phyloP scores from a whole-genome alignment of 2,113 vertebrate species.

The Scomber colias region DNA sequence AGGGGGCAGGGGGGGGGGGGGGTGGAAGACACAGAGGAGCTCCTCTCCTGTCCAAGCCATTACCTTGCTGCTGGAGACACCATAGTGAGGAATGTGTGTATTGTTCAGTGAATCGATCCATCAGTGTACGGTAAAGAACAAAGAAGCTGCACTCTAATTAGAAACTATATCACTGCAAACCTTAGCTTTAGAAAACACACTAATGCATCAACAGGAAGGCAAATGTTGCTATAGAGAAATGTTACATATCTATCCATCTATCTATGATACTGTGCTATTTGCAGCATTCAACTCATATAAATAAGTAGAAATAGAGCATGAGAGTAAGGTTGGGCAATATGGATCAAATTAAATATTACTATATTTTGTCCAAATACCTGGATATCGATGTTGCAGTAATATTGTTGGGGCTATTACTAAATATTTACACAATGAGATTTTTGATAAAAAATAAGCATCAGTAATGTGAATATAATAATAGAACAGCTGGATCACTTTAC shows the following conservation, averaged over 20 bases:
- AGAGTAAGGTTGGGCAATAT: too few relatives aligned
- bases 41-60: conserved; percentile 49
- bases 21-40: conserved; percentile 38
- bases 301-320: not conserved
- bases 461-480: too few relatives aligned
- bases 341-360: not conserved
- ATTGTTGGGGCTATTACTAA: too few relatives aligned
- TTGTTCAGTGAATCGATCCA: conserved; percentile 58
- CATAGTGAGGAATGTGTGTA: conserved; percentile 48
- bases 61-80: conserved; percentile 49
- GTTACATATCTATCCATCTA: conserved; percentile 37
- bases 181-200: conserved; percentile 37
- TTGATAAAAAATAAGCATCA: too few relatives aligned
- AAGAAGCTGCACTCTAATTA: conserved; percentile 53
- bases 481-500: too few relatives aligned
- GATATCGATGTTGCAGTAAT: too few relatives aligned
- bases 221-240: conserved; percentile 28
- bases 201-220: conserved; percentile 32
- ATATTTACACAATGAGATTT: too few relatives aligned
- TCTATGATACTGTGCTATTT: conserved; percentile 15
- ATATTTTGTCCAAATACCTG: too few relatives aligned
- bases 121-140: conserved; percentile 39
- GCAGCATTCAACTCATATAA: conserved; percentile 13
- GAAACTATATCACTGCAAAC: conserved; percentile 43
- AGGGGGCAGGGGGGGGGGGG: conserved; percentile 5